These are phyloP conservation scores for Myrmecobius fasciatus DNA, from an alignment of 2,113 vertebrate species.

Conservation along the genomic window DNA sequence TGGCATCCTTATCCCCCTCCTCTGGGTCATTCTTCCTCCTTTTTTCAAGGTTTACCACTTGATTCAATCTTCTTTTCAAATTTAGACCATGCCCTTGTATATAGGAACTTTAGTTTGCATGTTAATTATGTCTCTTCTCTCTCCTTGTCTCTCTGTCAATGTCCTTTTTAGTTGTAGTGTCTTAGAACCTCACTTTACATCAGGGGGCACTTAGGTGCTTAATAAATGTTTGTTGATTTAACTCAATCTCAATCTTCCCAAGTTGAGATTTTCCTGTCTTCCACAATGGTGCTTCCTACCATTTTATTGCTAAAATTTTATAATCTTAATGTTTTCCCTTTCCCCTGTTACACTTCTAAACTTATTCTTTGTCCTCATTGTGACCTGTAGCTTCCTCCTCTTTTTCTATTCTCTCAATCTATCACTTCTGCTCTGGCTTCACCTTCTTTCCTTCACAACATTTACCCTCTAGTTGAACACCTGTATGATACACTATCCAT, in stretches of 20 bases:
- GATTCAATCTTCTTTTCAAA: neutral
- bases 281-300: neutral
- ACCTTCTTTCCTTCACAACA: neutral
- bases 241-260: neutral
- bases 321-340: neutral
- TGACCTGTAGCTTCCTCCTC: neutral
- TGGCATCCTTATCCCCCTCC: neutral
- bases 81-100: neutral
- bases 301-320: neutral
- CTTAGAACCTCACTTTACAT: neutral
- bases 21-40: neutral
- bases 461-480: neutral
- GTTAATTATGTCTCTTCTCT: neutral
- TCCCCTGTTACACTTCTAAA: neutral
- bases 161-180: neutral
- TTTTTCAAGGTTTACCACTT: neutral
- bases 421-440: neutral
- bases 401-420: neutral
- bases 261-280: neutral
- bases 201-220: neutral
- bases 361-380: neutral
- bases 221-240: neutral
- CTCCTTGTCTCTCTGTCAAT: neutral
- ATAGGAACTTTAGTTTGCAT: neutral
- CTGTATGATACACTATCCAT: neutral